Evolutionary conservation across 2,888 invertebrate genomes (phyloP).

Genomic region (Tipula unca): DNA sequence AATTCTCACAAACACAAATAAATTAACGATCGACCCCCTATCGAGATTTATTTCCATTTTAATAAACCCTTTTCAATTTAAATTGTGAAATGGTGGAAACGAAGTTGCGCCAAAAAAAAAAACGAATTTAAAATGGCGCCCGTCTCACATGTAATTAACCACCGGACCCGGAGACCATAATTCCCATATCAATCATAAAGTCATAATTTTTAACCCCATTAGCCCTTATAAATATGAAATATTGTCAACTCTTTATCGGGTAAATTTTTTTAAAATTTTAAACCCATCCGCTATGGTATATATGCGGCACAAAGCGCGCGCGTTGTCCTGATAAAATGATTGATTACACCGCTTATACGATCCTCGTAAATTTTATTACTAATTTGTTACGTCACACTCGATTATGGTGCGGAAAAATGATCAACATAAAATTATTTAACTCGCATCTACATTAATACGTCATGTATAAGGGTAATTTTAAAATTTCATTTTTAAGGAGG

Average conservation of each 20-base stretch:
- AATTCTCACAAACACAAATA: slow-evolving; percentile 4
- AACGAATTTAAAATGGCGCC: not conserved
- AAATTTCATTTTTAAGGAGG: not conserved
- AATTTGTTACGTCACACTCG: slow-evolving; percentile 14
- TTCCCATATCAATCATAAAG: not conserved
- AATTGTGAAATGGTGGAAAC: not conserved
- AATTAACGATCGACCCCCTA: not conserved
- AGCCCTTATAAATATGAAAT: not conserved
- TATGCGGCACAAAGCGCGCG: not conserved
- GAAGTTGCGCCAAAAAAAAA: not conserved
- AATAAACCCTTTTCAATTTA: not conserved
- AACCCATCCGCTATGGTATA: not conserved
- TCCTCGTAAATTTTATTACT: not conserved
- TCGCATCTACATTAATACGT: not conserved
- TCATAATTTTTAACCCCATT: not conserved
- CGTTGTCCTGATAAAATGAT: not conserved
- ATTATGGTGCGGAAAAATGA: slow-evolving; percentile 3
- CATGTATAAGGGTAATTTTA: not conserved
- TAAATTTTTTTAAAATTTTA: not conserved
- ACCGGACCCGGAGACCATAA: not conserved
- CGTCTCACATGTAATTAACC: not conserved
- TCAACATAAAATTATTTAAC: not conserved
- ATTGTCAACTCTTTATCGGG: not conserved
- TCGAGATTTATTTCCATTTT: not conserved
- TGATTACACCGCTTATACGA: not conserved